phyloP scores from a whole-genome alignment of 2,113 vertebrate species.

The Anthoscopus minutus region DNA sequence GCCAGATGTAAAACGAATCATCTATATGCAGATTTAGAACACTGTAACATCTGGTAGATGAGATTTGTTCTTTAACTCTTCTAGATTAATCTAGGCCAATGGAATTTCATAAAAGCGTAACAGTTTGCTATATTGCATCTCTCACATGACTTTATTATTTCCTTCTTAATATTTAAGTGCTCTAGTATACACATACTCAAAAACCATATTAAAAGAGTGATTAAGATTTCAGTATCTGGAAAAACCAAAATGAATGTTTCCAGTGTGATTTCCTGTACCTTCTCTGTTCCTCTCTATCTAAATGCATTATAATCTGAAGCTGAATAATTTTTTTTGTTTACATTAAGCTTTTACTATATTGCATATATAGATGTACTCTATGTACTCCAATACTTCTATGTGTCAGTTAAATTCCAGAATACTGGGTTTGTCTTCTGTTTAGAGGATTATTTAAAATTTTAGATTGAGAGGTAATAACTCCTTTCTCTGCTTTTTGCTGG shows the following conservation, averaged over 20 bases:
- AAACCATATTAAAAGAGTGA: neutral
- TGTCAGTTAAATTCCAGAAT: neutral
- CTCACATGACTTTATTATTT: neutral
- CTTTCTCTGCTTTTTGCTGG: neutral
- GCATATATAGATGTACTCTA: too few relatives aligned
- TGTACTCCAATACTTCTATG: accelerated
- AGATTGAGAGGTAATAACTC: neutral
- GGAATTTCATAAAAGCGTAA: neutral
- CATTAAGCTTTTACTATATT: neutral
- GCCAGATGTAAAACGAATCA: neutral
- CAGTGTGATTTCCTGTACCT: neutral
- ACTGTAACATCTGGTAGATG: neutral
- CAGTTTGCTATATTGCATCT: neutral
- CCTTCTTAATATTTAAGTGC: neutral
- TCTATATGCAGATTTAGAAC: neutral
- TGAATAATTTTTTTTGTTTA: neutral
- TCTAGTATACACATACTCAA: neutral
- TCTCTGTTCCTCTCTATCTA: neutral
- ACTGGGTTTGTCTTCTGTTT: neutral
- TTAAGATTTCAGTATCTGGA: neutral
- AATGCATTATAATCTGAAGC: neutral
- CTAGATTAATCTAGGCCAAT: neutral
- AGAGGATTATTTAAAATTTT: neutral
- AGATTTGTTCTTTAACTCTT: neutral
- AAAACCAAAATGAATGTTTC: neutral